Base-by-base conservation (phyloP, 2,113 vertebrate species). In the Chloropsis cyanopogon region DNA sequence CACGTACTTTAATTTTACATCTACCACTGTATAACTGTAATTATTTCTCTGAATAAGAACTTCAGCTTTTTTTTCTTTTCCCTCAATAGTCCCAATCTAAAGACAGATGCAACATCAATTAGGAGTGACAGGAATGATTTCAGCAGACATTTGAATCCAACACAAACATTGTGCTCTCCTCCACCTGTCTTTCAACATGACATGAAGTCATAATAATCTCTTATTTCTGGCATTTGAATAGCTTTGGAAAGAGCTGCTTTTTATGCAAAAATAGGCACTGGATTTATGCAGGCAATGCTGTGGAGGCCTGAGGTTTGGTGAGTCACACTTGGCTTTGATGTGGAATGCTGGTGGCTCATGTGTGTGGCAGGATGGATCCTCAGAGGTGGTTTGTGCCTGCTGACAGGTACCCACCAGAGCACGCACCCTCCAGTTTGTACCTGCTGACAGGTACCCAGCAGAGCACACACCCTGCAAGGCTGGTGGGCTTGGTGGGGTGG, bases 161-260 rank as follows among this genome's bases (percentile, higher is more conserved):
- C 96, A 92, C 91, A 96, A 97, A 96, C 95, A 95, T 6, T 86
- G 85, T 90, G 88, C 82, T 95, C 92, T 94, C 91, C 88, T 96
- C 80, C 93, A 96, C 96, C 95, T 96, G 94, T 95, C 93, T 97
- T 95, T 97, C 96, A 96, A 90, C 86, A 95, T 94, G 97, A 97
- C 47, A 42, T 17, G 77, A 93, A 94, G 95, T 96, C 95, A 94
- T 82, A 97, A 96, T 90, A 92, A 92, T 90, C 71, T 86, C 94
- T 96, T 87, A 89, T 96, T 95, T 94, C 61, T 82, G 83, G 94
- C 88, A 70, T 68, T 73, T 94, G 83, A 95, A 95, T 93, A 94
- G 81, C 91, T 92, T 75, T 91, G 91, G 92, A 44, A 95, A 93
- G 41, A 95, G 75, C 12, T 28, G 49, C 88, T 92, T 93, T 95